Evolutionary conservation across 64 coral and sea anemone species (phyloP).

Genomic region (Pocillopora damicornis): DNA sequence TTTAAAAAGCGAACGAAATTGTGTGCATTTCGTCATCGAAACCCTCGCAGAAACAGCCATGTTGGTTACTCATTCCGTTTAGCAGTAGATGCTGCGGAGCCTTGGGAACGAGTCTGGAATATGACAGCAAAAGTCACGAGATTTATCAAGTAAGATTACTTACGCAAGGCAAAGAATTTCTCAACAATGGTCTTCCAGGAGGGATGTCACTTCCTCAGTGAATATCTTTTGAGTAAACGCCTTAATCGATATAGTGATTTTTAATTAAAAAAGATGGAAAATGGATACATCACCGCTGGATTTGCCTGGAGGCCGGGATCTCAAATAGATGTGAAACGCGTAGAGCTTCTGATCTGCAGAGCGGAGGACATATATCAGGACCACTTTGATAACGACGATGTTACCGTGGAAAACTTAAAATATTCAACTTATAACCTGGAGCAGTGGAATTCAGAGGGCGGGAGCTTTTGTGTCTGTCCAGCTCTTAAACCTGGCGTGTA

Average conservation of each 20-base stretch:
- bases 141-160: background rate
- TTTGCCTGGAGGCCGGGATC: constrained; percentile 29
- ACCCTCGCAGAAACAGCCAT: constrained; percentile 11
- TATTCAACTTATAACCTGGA: constrained; percentile 14
- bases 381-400: background rate
- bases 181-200: background rate
- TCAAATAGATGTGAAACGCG: background rate
- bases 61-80: background rate
- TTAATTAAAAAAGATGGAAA: background rate
- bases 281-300: background rate
- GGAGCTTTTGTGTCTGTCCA: constrained; percentile 30
- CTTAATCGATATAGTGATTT: background rate
- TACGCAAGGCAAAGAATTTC: background rate
- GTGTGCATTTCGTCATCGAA: background rate
- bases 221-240: background rate
- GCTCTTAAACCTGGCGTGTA: constrained; percentile 34
- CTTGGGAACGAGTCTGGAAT: background rate
- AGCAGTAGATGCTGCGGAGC: background rate
- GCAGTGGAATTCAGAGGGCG: constrained; percentile 36
- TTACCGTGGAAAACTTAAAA: background rate
- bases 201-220: background rate
- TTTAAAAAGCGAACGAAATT: constrained; percentile 16
- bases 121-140: background rate
- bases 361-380: constrained; percentile 30
- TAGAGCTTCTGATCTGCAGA: constrained; percentile 26